phyloP scores from a whole-genome alignment of 2,797 vertebrate species.

The Aulostomus chinensis region DNA sequence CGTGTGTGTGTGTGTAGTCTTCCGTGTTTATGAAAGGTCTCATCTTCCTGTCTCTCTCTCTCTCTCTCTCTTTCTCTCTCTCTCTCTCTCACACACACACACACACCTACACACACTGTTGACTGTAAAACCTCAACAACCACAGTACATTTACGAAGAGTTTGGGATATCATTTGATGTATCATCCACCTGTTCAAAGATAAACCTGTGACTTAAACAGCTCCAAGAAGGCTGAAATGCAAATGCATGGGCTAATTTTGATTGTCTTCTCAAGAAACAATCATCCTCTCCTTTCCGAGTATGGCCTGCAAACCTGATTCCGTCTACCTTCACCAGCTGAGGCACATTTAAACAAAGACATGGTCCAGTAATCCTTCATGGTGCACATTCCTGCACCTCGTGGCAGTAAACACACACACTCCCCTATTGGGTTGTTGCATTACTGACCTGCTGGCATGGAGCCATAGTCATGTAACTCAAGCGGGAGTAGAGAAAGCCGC shows the following conservation, averaged over 20 bases:
- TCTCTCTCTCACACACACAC: too few relatives aligned
- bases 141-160: too few relatives aligned
- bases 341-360: slow-evolving; percentile 12
- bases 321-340: too few relatives aligned
- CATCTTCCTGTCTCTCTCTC: too few relatives aligned
- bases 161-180: background rate
- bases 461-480: slow-evolving; percentile 45
- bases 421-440: slow-evolving; percentile 18
- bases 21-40: too few relatives aligned
- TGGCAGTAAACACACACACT: slow-evolving; percentile 1
- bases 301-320: too few relatives aligned
- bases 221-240: background rate
- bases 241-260: background rate
- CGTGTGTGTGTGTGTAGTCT: too few relatives aligned
- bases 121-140: too few relatives aligned
- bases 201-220: background rate
- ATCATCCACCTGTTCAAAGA: background rate
- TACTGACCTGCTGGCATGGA: slow-evolving; percentile 35
- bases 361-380: slow-evolving; percentile 10
- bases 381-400: slow-evolving; percentile 10
- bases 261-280: background rate
- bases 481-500: slow-evolving; percentile 48
- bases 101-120: too few relatives aligned
- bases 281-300: too few relatives aligned
- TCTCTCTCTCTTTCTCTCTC: too few relatives aligned